These are phyloP conservation scores for Petrocephalus microphthalmus DNA, from an alignment of 2,113 vertebrate genomes.

Conservation along the genomic window DNA sequence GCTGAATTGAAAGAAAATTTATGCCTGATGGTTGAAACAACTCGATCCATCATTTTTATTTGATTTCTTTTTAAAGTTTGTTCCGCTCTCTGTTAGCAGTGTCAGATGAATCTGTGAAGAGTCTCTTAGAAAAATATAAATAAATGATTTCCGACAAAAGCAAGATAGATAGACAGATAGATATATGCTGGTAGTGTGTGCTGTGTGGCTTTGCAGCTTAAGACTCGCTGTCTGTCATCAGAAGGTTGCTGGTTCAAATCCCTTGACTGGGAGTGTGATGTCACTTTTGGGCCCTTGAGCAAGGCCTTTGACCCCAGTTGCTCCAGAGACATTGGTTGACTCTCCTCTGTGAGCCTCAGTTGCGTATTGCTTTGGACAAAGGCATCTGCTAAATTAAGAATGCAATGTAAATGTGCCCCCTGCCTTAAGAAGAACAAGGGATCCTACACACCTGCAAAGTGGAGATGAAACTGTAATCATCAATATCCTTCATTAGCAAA, in stretches of 20 bases:
- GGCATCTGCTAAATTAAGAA: neutral
- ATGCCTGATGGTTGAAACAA: slow-evolving; percentile 14
- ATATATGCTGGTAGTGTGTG: neutral
- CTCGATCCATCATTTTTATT: slow-evolving; percentile 19
- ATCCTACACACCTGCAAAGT: neutral
- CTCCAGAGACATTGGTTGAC: neutral
- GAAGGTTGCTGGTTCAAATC: neutral
- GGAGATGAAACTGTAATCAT: neutral
- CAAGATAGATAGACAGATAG: neutral
- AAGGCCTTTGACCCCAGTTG: neutral
- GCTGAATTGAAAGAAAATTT: slow-evolving; percentile 15
- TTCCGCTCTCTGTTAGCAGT: neutral
- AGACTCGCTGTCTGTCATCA: neutral
- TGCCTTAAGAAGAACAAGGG: neutral
- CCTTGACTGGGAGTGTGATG: neutral
- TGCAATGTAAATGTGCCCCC: neutral
- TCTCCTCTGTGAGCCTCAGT: neutral
- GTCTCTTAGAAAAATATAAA: neutral
- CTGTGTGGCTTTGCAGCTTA: neutral
- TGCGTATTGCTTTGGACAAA: neutral
- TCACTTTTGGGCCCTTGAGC: neutral
- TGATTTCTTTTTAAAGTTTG: slow-evolving; percentile 14
- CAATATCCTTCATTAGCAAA: neutral
- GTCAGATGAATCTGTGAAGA: neutral
- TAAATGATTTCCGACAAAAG: neutral